Evolutionary conservation across 2,797 vertebrate genomes (phyloP).

Genomic region (Corythornis leucogaster): DNA sequence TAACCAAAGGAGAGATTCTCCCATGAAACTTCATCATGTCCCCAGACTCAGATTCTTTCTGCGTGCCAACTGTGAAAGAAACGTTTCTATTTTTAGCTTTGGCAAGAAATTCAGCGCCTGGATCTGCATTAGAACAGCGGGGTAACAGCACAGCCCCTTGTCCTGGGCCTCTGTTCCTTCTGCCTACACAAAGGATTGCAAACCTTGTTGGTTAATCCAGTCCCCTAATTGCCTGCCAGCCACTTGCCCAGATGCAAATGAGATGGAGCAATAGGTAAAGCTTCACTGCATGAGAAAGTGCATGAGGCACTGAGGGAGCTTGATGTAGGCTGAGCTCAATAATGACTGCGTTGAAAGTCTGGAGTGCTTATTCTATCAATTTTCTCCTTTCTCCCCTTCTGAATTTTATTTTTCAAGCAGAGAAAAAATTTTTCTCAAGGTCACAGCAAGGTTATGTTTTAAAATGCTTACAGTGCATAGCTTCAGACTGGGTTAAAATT

Average conservation of each 20-base stretch:
- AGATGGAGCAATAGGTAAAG: background rate
- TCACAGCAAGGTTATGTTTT: background rate
- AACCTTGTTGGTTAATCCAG: background rate
- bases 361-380: background rate
- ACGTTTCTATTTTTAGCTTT: background rate
- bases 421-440: background rate
- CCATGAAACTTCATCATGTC: background rate
- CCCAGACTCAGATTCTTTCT: background rate
- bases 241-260: background rate
- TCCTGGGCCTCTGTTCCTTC: background rate
- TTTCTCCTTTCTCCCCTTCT: background rate
- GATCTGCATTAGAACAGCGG: background rate
- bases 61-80: background rate
- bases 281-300: background rate
- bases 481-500: slow-evolving; percentile 37
- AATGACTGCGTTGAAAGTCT: background rate
- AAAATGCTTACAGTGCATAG: background rate
- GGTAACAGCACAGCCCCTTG: background rate
- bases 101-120: background rate
- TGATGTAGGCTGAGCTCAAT: background rate
- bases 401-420: slow-evolving; percentile 28
- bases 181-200: background rate
- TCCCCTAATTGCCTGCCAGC: background rate
- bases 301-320: background rate
- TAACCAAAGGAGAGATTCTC: background rate